Conservation (phyloP, 2,797 vertebrate species). For the Arnoldichthys spilopterus region DNA sequence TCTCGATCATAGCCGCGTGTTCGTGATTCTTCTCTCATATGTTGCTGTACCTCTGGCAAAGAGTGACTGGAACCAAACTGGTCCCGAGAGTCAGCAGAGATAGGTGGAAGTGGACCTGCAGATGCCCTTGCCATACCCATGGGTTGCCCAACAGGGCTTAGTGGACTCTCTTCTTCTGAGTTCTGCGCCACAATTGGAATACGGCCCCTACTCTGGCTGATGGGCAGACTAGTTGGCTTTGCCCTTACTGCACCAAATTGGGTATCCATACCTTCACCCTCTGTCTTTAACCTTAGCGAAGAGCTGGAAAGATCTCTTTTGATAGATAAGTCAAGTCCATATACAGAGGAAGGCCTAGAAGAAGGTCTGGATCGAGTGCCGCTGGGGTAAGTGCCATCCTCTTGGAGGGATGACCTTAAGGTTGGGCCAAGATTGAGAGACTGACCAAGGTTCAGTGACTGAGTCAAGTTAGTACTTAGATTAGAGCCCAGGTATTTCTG, state of each 20-base stretch:
- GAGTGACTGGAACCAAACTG: slow-evolving; percentile 99
- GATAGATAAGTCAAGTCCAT: slow-evolving; percentile 95
- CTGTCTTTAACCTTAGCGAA: slow-evolving; percentile 92
- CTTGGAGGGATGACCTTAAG: slow-evolving; percentile 85
- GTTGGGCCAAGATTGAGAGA: slow-evolving; percentile 81
- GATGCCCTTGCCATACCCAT: slow-evolving; percentile 99
- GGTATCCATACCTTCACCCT: slow-evolving; percentile 90
- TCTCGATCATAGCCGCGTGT: slow-evolving; percentile 97
- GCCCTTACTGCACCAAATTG: slow-evolving; percentile 90
- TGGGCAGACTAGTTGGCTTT: slow-evolving; percentile 97
- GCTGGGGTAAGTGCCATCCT: slow-evolving; percentile 93
- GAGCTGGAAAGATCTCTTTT: slow-evolving; percentile 96
- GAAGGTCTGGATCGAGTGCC: slow-evolving; percentile 92
- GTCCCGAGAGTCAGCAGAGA: slow-evolving; percentile 97
- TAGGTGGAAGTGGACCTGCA: slow-evolving; percentile 96
- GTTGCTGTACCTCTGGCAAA: slow-evolving; percentile 97
- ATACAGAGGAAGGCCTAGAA: slow-evolving; percentile 96
- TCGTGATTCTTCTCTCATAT: slow-evolving; percentile 98
- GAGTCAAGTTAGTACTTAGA: slow-evolving; percentile 84
- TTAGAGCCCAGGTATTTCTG: slow-evolving; percentile 93
- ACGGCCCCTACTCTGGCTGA: slow-evolving; percentile 96
- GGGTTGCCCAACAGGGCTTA: slow-evolving; percentile 98
- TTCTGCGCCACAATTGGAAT: slow-evolving; percentile 99
- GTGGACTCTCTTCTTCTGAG: slow-evolving; percentile 97
- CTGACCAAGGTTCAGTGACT: slow-evolving; percentile 86